phyloP scores from a whole-genome alignment of 2,888 invertebrate genomes.

The Agrotis puta region DNA sequence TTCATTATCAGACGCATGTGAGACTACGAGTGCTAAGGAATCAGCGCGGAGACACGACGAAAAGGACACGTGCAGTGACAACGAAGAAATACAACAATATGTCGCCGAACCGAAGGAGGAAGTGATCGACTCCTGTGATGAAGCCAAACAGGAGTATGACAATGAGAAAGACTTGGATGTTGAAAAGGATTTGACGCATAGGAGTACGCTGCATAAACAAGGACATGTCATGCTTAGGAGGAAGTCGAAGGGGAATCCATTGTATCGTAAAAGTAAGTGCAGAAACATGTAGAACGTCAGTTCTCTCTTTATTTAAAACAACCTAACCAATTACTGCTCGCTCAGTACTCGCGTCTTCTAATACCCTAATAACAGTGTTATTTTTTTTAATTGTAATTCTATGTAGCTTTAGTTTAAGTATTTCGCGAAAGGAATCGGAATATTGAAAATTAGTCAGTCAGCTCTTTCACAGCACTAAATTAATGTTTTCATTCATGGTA shows the following conservation, averaged over 20 bases:
- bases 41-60: conserved; percentile 93
- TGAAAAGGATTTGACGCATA: conserved; percentile 71
- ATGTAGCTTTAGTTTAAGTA: too few relatives aligned
- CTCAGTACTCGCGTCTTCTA: background rate
- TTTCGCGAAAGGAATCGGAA: too few relatives aligned
- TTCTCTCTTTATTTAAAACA: too few relatives aligned
- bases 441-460: too few relatives aligned
- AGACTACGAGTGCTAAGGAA: conserved; percentile 92
- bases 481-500: too few relatives aligned
- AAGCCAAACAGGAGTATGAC: conserved; percentile 80
- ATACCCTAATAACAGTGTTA: too few relatives aligned
- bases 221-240: conserved; percentile 91
- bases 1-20: conserved; percentile 95
- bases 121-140: conserved; percentile 81
- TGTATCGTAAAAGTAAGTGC: conserved; percentile 92
- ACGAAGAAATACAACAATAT: conserved; percentile 84
- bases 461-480: background rate
- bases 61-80: conserved; percentile 93
- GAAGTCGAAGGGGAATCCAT: conserved; percentile 92
- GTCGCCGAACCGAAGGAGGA: conserved; percentile 68
- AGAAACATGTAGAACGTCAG: too few relatives aligned
- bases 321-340: too few relatives aligned
- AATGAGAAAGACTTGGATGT: conserved; percentile 80
- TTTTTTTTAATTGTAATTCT: too few relatives aligned
- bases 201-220: conserved; percentile 83